These are phyloP conservation scores for Archivesica marissinica DNA, from an alignment of 1,140 invertebrate genomes.

Conservation along the genomic window DNA sequence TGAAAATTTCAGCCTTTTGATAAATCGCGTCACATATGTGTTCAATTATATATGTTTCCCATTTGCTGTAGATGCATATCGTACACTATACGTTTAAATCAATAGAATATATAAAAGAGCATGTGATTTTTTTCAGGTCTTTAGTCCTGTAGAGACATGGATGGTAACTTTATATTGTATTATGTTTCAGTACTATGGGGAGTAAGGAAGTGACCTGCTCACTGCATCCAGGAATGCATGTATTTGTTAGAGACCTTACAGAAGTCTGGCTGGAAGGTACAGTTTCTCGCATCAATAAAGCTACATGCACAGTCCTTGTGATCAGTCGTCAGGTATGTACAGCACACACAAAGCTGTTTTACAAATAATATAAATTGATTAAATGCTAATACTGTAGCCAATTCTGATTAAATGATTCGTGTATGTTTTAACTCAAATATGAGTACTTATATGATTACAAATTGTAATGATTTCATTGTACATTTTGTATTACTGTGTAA, in stretches of 20 bases:
- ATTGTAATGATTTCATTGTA: too few species aligned
- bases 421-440: neutral
- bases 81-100: too few species aligned
- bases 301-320: slow-evolving; percentile 2
- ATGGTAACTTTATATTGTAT: too few species aligned
- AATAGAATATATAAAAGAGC: too few species aligned
- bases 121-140: too few species aligned
- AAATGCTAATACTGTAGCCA: neutral
- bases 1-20: too few species aligned
- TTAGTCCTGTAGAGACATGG: too few species aligned
- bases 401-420: neutral
- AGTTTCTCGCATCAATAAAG: neutral
- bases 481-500: neutral
- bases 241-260: slow-evolving; percentile 22
- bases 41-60: too few species aligned
- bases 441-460: neutral
- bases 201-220: neutral
- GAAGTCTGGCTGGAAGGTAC: slow-evolving; percentile 2
- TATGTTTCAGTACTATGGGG: too few species aligned
- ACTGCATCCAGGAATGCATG: slow-evolving; percentile 8
- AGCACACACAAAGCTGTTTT: neutral
- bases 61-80: too few species aligned
- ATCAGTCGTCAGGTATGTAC: neutral
- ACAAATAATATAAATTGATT: neutral
- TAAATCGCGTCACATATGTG: too few species aligned